Evolutionary conservation across 2,797 vertebrate species (phyloP), one percentile per base, ranked within the genome.

Genomic region (Aratinga solstitialis): DNA sequence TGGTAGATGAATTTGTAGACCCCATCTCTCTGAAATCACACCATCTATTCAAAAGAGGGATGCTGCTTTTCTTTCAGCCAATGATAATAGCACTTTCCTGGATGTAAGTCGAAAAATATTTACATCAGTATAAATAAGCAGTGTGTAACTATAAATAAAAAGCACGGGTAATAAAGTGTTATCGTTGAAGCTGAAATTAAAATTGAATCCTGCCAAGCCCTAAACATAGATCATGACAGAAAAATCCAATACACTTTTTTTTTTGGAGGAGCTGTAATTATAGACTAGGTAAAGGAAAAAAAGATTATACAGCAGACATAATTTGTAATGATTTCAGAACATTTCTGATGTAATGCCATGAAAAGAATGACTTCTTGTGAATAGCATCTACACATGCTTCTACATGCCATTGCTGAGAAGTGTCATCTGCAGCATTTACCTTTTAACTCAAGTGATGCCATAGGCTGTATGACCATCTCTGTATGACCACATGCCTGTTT

Each of bases 171-270:
- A 94, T 94, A 91, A 89, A 95, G 62, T 74, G 85, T 94, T 96
- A 95, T 90, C 87, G 63, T n/a, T 95, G 80, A 92, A 94, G 74
- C 27, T 94, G 95, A 96, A 95, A 96, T 95, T 94, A 94, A 95
- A 96, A 96, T 96, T 96, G 93, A 92, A 95, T 93, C 83, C 83
- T 97, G 87, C n/a, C 93, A 96, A 96, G 69, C 62, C 66, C 43
- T 86, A 94, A 94, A 80, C 47, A 79, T 22, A 3, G 67, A 88
- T 95, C 73, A 89, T 17, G 63, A 86, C 59, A 93, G 87, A 96
- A 91, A 89, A 94, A 94, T 95, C 71, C 85, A 93, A 89, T 76
- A 82, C 19, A 10, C 47, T 58, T 79, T 42, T 74, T 91, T 91
- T 54, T 81, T 93, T 73, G 17, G 50, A 74, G 47, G 36, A 61